These are phyloP conservation scores for Agrenia bidenticulata DNA, from an alignment of 2,888 invertebrate genomes.

Conservation along the genomic window DNA sequence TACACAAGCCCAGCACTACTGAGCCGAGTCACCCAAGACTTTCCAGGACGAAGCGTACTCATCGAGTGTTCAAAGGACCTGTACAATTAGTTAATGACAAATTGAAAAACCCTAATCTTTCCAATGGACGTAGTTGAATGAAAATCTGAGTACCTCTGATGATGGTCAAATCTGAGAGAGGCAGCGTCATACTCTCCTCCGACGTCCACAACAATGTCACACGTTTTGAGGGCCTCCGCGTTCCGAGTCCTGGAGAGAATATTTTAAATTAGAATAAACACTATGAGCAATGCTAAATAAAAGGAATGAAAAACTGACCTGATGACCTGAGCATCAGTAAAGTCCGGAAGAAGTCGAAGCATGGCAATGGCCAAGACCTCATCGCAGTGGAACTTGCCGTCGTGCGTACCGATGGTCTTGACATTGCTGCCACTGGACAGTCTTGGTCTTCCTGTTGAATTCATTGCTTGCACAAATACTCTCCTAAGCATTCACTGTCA, in stretches of 20 bases:
- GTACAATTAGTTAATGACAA: slow-evolving; percentile 12
- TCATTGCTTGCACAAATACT: too few species aligned
- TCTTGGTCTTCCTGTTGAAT: too few species aligned
- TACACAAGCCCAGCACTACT: slow-evolving; percentile 95
- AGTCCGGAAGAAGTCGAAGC: slow-evolving; percentile 77
- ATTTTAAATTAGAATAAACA: neutral
- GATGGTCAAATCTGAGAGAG: slow-evolving; percentile 85
- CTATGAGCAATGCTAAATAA: too few species aligned
- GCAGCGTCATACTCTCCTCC: slow-evolving; percentile 80
- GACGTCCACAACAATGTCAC: slow-evolving; percentile 94
- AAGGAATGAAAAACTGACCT: slow-evolving; percentile 59
- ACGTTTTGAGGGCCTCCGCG: slow-evolving; percentile 66
- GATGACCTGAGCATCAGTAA: slow-evolving; percentile 76
- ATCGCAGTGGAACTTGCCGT: slow-evolving; percentile 89
- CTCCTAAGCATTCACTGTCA: too few species aligned
- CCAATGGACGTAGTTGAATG: neutral
- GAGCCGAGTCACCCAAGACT: slow-evolving; percentile 65
- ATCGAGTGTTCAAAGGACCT: slow-evolving; percentile 69
- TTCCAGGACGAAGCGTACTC: slow-evolving; percentile 63
- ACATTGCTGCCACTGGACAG: slow-evolving; percentile 9
- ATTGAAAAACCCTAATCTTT: slow-evolving; percentile 1
- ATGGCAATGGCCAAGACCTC: slow-evolving; percentile 93
- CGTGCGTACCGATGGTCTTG: slow-evolving; percentile 68
- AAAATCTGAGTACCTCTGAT: slow-evolving; percentile 68
- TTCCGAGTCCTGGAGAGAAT: slow-evolving; percentile 64